phyloP scores from a whole-genome alignment of 2,888 invertebrate species.

The Zygaena filipendulae region DNA sequence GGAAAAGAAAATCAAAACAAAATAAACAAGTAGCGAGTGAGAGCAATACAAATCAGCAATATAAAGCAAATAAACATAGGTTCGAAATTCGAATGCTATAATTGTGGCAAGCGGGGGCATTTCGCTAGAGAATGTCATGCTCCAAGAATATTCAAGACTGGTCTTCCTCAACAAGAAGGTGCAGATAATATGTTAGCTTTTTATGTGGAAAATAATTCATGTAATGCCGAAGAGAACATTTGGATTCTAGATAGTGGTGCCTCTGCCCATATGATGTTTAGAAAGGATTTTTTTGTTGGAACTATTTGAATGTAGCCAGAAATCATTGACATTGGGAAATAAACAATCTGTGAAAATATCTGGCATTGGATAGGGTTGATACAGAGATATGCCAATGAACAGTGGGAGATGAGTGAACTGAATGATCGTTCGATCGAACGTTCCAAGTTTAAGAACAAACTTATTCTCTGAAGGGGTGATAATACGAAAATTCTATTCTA shows the following conservation, averaged over 20 bases:
- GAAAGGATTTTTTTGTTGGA: conserved; percentile 14
- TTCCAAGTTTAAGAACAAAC: conserved; percentile 10
- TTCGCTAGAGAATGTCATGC: conserved; percentile 19
- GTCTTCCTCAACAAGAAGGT: neutral
- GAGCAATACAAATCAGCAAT: conserved; percentile 1
- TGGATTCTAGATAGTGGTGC: conserved; percentile 22
- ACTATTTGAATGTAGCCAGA: conserved; percentile 9
- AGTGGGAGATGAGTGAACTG: conserved; percentile 15
- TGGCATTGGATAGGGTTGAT: conserved; percentile 17
- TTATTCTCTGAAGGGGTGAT: conserved; percentile 9
- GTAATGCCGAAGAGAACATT: conserved; percentile 7
- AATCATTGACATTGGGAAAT: conserved; percentile 17
- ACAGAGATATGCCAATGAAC: conserved; percentile 16
- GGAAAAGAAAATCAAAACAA: conserved; percentile 2
- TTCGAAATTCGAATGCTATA: conserved; percentile 22
- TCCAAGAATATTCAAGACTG: conserved; percentile 11
- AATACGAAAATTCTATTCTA: conserved; percentile 6
- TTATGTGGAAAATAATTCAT: conserved; percentile 6
- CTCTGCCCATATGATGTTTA: conserved; percentile 18
- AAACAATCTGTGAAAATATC: conserved; percentile 15
- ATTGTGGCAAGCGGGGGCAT: conserved; percentile 20
- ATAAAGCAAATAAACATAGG: too few species aligned
- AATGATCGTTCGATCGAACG: conserved; percentile 13
- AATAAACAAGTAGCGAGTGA: neutral
- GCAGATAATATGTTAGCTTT: conserved; percentile 18